A percentile compares a stretch with the other conserved stretches of the same genome.
Evolutionary conservation across 2,888 invertebrate species (phyloP).

Genomic region (Notodonta dromedarius): DNA sequence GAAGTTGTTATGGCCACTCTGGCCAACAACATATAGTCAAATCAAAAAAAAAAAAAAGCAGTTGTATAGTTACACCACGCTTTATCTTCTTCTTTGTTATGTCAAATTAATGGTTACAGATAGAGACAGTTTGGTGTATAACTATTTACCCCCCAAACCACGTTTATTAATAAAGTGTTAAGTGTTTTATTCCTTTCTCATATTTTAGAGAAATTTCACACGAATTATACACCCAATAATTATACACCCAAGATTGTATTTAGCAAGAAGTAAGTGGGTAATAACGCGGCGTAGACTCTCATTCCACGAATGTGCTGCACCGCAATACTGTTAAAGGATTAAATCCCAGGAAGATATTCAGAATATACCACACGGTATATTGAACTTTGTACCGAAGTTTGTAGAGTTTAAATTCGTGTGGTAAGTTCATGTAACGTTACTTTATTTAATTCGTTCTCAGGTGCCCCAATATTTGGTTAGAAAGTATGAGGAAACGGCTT

Average conservation of each 20-base stretch:
- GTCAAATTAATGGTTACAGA: too few relatives aligned
- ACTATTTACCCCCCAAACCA: too few relatives aligned
- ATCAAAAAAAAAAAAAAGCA: too few relatives aligned
- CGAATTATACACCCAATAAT: conserved; percentile 4
- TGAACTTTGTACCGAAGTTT: neutral
- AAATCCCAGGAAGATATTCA: neutral
- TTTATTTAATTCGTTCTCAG: conserved; percentile 4
- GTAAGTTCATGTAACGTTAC: neutral
- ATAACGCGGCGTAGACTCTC: neutral
- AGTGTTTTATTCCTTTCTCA: neutral
- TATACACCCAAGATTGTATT: conserved; percentile 3
- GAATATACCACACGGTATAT: neutral
- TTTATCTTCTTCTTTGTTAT: too few relatives aligned
- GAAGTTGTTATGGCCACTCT: too few relatives aligned
- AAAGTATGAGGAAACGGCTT: neutral
- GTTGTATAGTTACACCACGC: too few relatives aligned
- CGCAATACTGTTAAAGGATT: neutral
- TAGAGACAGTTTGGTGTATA: too few relatives aligned
- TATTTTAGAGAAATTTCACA: neutral
- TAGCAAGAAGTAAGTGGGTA: neutral
- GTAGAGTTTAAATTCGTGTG: neutral
- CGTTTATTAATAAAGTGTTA: too few relatives aligned
- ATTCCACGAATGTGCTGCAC: neutral
- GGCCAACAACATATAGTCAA: too few relatives aligned
- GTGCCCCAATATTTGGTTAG: conserved; percentile 4